These are phyloP conservation scores for Iselma pallidipennis DNA, from an alignment of 2,888 invertebrate species.

Conservation along the genomic window DNA sequence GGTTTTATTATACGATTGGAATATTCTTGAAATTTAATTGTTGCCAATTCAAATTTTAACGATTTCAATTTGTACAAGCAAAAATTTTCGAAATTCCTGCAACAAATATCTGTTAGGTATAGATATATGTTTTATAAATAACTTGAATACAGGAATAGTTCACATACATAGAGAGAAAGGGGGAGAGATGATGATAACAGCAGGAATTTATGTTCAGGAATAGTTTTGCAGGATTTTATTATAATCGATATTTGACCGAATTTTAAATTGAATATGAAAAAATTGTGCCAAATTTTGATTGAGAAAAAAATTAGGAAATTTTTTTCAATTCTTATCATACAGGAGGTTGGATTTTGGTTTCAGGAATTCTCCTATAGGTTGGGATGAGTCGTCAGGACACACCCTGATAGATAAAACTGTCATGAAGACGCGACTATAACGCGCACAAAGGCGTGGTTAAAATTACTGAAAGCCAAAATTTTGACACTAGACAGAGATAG, in stretches of 20 bases:
- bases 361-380: neutral
- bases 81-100: neutral
- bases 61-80: no score
- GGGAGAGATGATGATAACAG: no score
- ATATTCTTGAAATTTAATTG: no score
- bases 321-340: no score
- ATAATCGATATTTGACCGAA: neutral
- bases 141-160: neutral
- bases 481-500: neutral
- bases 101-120: neutral
- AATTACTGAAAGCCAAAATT: neutral
- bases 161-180: neutral
- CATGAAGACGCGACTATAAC: neutral
- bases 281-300: no score
- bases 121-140: neutral
- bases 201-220: neutral
- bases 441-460: neutral
- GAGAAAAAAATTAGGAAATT: neutral
- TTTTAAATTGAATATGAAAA: no score
- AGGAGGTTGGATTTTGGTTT: no score
- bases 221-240: neutral
- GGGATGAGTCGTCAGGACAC: constrained; percentile 3
- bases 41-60: no score
- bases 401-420: neutral
- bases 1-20: no score